phyloP scores from a whole-genome alignment of 2,888 invertebrate genomes.

The Biston betularia region DNA sequence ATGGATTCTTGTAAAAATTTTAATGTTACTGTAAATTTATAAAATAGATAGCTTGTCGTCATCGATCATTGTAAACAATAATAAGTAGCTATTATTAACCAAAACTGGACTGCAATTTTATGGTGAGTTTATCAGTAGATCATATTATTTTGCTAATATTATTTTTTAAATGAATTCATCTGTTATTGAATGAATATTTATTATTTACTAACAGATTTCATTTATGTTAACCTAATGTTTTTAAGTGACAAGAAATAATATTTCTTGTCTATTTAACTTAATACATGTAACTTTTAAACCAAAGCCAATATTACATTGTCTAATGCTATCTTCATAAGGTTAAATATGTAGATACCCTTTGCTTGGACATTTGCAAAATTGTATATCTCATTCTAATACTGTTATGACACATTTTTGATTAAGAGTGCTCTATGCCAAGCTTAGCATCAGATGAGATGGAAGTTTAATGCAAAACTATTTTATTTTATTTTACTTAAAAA shows the following conservation, averaged over 20 bases:
- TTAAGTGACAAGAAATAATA: background rate
- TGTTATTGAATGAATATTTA: no score
- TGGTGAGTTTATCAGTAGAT: no score
- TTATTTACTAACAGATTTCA: no score
- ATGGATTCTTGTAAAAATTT: background rate
- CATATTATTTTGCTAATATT: no score
- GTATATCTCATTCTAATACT: slow-evolving; percentile 4
- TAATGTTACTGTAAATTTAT: background rate
- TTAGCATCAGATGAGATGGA: no score
- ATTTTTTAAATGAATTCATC: background rate
- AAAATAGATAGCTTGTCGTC: background rate
- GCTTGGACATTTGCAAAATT: background rate
- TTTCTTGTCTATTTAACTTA: background rate
- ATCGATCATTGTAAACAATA: background rate
- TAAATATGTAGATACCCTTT: slow-evolving; percentile 17
- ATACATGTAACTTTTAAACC: background rate
- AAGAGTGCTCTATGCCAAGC: background rate
- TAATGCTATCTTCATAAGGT: slow-evolving; percentile 17
- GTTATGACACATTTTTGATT: background rate
- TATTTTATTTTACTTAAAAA: no score
- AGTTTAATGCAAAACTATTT: background rate
- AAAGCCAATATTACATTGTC: background rate
- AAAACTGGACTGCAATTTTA: no score
- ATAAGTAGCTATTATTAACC: background rate
- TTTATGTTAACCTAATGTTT: background rate